Evolutionary conservation across 2,797 vertebrate genomes (phyloP).

Genomic region (Sebastes goodei): DNA sequence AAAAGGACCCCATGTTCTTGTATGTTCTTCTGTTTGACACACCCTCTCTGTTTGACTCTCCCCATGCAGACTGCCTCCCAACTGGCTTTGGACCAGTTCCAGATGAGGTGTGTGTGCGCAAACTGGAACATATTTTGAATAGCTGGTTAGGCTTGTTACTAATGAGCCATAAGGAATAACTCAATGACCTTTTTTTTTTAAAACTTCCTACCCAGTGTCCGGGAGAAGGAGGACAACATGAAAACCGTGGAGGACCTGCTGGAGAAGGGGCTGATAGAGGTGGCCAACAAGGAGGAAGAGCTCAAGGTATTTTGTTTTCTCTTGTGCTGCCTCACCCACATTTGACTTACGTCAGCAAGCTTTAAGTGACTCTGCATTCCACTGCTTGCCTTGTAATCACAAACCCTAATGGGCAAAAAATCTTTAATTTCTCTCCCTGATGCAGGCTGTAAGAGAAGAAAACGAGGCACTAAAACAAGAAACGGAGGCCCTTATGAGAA

Average conservation of each 20-base stretch:
- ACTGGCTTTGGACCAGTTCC: slow-evolving; percentile 89
- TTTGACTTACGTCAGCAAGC: slow-evolving; percentile 4
- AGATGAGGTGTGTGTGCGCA: slow-evolving; percentile 88
- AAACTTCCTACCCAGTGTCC: slow-evolving; percentile 77
- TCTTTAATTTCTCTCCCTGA: slow-evolving; percentile 36
- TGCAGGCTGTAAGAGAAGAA: slow-evolving; percentile 86
- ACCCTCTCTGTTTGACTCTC: slow-evolving; percentile 19
- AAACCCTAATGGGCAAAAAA: background rate
- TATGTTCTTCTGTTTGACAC: slow-evolving; percentile 26
- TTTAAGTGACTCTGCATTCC: slow-evolving; percentile 19
- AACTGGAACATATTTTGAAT: slow-evolving; percentile 15
- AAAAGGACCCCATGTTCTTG: background rate
- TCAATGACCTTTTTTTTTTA: background rate
- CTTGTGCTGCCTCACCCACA: background rate
- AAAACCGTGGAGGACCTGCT: slow-evolving; percentile 93
- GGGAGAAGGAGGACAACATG: slow-evolving; percentile 93
- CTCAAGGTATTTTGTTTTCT: slow-evolving; percentile 83
- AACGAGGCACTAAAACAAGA: slow-evolving; percentile 85
- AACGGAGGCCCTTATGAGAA: slow-evolving; percentile 84
- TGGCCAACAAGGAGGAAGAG: slow-evolving; percentile 95
- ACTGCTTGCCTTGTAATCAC: slow-evolving; percentile 31
- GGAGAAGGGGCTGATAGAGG: slow-evolving; percentile 93
- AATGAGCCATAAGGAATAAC: background rate
- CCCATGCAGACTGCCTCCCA: slow-evolving; percentile 72
- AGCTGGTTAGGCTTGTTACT: background rate